Conservation (phyloP, 1,140 invertebrate species). For the Rhopalosiphum padi region DNA sequence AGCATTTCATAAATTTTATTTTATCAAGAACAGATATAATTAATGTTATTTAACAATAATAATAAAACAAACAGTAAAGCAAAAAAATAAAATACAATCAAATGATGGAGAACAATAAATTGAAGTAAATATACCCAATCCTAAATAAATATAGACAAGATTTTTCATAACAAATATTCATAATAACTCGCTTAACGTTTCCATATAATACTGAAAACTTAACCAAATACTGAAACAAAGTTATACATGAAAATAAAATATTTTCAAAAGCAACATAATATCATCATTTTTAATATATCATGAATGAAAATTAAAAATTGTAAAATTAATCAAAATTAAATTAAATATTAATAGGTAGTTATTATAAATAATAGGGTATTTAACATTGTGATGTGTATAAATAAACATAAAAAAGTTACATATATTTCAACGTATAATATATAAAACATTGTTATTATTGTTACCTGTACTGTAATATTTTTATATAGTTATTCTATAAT, state of each 20-base stretch:
- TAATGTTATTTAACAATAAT: conserved; percentile 38
- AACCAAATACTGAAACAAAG: conserved; percentile 39
- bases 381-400: conserved; percentile 28
- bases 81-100: neutral
- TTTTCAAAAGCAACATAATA: neutral
- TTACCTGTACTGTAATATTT: neutral
- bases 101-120: neutral
- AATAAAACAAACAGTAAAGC: conserved; percentile 22
- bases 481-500: neutral
- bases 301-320: neutral
- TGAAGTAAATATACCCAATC: conserved; percentile 2
- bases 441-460: neutral
- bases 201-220: conserved; percentile 35
- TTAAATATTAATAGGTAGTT: neutral
- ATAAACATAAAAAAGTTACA: conserved; percentile 1
- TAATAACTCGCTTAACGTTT: neutral
- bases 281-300: neutral
- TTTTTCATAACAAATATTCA: neutral
- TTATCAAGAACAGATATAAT: conserved; percentile 24
- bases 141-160: neutral
- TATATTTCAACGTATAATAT: neutral
- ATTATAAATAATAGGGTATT: neutral
- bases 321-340: neutral
- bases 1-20: conserved; percentile 36
- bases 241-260: conserved; percentile 23